A percentile compares a stretch with the other conserved stretches of the same genome.
Evolutionary conservation across 2,888 invertebrate genomes (phyloP).

Genomic region (Auanema freiburgensis): DNA sequence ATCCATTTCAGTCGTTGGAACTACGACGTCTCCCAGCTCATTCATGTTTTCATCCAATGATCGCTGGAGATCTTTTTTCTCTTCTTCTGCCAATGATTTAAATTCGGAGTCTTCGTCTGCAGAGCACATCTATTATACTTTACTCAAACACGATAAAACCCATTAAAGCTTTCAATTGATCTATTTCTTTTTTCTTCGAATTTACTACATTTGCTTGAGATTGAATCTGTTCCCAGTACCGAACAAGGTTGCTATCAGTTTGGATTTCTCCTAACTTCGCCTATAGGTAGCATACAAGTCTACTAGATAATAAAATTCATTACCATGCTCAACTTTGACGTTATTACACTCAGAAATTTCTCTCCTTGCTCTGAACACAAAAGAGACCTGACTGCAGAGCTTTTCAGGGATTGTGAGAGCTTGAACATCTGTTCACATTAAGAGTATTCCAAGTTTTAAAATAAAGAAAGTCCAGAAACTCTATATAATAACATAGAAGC

Average conservation of each 20-base stretch:
- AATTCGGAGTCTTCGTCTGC: constrained; percentile 27
- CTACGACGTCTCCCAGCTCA: constrained; percentile 28
- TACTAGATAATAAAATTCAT: not conserved
- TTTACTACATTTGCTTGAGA: constrained; percentile 2
- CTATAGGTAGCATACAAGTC: constrained; percentile 5
- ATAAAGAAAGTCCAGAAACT: not conserved
- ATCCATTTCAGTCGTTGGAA: constrained; percentile 44
- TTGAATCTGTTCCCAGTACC: constrained; percentile 25
- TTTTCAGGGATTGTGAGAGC: not conserved
- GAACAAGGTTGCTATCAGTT: constrained; percentile 6
- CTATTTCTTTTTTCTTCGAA: constrained; percentile 14
- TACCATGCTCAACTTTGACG: not conserved
- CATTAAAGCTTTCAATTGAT: constrained; percentile 19
- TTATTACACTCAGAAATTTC: too few species aligned
- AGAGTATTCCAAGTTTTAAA: too few species aligned
- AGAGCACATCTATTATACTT: not conserved
- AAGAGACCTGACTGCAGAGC: not conserved
- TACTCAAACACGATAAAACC: not conserved
- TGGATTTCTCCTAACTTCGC: constrained; percentile 4
- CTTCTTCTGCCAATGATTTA: constrained; percentile 21
- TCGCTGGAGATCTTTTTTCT: constrained; percentile 5
- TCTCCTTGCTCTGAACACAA: too few species aligned
- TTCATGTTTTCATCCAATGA: not conserved
- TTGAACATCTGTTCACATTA: too few species aligned
- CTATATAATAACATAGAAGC: not conserved